A percentile compares a stretch with the other conserved stretches of the same genome.
These are phyloP conservation scores for Hermaeophaga mercurialis DNA, from an alignment of 2,888 invertebrate species.

Conservation along the genomic window DNA sequence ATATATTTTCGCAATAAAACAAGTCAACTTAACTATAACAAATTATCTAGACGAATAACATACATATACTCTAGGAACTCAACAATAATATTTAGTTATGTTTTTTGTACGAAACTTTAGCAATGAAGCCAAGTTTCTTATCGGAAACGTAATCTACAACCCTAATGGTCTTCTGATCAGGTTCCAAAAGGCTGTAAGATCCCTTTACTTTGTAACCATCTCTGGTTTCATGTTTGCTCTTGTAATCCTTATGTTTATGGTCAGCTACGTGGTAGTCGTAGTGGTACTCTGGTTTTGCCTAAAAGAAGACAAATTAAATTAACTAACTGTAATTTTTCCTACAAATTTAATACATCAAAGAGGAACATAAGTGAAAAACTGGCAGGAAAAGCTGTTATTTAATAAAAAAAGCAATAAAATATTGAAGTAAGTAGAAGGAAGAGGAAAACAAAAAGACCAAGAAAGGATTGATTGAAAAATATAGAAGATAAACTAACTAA, in stretches of 20 bases:
- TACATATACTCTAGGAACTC: constrained; percentile 11
- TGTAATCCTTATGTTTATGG: constrained; percentile 50
- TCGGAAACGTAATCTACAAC: constrained; percentile 51
- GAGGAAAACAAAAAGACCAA: too few species aligned
- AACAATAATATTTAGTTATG: constrained; percentile 40
- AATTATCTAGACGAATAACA: constrained; percentile 22
- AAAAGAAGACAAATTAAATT: too few species aligned
- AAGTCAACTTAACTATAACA: constrained; percentile 38
- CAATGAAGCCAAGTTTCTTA: constrained; percentile 52
- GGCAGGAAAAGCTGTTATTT: too few species aligned
- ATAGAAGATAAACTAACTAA: too few species aligned
- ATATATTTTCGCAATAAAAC: constrained; percentile 48
- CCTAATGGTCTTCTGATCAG: constrained; percentile 52
- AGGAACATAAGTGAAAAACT: too few species aligned
- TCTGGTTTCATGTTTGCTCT: constrained; percentile 52
- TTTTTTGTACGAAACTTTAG: constrained; percentile 50
- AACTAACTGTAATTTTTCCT: too few species aligned
- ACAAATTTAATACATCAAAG: too few species aligned
- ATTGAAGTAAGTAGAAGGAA: too few species aligned
- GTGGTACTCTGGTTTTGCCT: constrained; percentile 53
- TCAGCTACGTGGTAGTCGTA: constrained; percentile 52
- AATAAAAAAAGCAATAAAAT: too few species aligned
- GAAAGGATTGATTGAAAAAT: too few species aligned
- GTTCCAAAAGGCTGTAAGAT: constrained; percentile 50
- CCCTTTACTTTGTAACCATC: constrained; percentile 55